Evolutionary conservation across 2,113 vertebrate species (phyloP).

Genomic region (Vimba vimba): DNA sequence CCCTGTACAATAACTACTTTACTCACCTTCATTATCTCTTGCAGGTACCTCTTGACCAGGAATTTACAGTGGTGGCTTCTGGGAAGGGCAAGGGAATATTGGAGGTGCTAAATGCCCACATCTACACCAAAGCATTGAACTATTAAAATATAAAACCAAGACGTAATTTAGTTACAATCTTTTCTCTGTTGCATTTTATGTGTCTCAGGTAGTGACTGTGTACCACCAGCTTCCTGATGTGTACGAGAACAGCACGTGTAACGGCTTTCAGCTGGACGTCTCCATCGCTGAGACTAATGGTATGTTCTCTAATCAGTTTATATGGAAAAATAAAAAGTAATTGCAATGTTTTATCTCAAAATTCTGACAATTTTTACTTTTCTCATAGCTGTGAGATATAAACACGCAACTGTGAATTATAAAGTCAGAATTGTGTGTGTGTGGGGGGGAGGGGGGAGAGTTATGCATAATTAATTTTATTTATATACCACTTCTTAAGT

Average conservation of each 20-base stretch:
- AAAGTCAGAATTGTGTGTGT: too few species aligned
- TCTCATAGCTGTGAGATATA: too few species aligned
- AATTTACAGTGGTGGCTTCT: constrained; percentile 73
- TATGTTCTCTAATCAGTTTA: constrained; percentile 42
- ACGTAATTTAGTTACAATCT: not conserved
- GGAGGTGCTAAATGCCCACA: constrained; percentile 69
- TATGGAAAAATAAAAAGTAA: too few species aligned
- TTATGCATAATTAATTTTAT: too few species aligned
- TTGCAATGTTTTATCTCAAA: too few species aligned
- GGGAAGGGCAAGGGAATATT: constrained; percentile 80
- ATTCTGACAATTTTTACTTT: too few species aligned
- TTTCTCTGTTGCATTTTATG: not conserved
- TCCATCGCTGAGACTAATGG: constrained; percentile 67
- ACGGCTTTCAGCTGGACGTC: constrained; percentile 71
- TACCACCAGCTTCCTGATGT: constrained; percentile 76
- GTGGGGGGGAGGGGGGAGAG: too few species aligned
- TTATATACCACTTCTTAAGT: too few species aligned
- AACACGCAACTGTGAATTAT: too few species aligned
- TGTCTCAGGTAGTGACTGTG: constrained; percentile 72
- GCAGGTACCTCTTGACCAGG: constrained; percentile 69
- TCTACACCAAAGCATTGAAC: not conserved
- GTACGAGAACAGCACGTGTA: constrained; percentile 66
- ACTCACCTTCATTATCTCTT: constrained; percentile 15
- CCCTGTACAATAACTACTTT: not conserved
- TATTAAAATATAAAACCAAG: not conserved